A percentile compares a stretch with the other conserved stretches of the same genome.
Evolutionary conservation across 30 jellyfish, hydroid and myxozoan genomes (phyloP).

Genomic region (Rhopilema esculentum): DNA sequence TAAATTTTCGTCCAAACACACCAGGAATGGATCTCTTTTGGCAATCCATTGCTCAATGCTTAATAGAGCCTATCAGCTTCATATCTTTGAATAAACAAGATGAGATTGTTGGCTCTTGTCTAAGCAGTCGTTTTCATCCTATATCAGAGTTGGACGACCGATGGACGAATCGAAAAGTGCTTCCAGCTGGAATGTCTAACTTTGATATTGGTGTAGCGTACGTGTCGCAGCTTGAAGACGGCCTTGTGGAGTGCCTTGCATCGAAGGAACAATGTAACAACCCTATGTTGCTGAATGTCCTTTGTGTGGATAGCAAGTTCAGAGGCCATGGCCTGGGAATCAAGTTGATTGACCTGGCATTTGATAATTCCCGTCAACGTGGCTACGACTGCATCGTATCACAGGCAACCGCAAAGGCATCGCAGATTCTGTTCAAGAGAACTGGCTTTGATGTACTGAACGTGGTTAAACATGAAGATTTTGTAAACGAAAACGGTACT

Average conservation of each 20-base stretch:
- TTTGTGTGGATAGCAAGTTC: neutral
- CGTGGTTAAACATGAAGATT: neutral
- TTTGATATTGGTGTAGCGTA: neutral
- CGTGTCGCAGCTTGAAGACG: neutral
- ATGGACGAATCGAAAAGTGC: neutral
- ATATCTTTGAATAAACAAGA: neutral
- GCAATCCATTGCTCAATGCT: neutral
- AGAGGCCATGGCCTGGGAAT: neutral
- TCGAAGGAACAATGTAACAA: neutral
- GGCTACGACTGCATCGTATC: neutral
- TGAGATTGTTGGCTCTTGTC: neutral
- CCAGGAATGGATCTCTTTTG: neutral
- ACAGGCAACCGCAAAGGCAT: neutral
- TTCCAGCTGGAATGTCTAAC: neutral
- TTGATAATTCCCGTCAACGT: neutral
- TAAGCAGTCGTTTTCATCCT: neutral
- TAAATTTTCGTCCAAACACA: neutral
- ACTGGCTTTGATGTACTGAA: neutral
- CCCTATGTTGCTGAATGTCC: neutral
- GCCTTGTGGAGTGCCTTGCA: neutral
- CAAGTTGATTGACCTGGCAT: neutral
- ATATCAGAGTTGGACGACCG: neutral
- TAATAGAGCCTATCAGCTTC: neutral
- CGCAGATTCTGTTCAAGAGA: neutral
- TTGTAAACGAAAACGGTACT: neutral